These are phyloP conservation scores for Rhinolophus sinicus DNA, from an alignment of 2,113 vertebrate genomes.

Conservation along the genomic window DNA sequence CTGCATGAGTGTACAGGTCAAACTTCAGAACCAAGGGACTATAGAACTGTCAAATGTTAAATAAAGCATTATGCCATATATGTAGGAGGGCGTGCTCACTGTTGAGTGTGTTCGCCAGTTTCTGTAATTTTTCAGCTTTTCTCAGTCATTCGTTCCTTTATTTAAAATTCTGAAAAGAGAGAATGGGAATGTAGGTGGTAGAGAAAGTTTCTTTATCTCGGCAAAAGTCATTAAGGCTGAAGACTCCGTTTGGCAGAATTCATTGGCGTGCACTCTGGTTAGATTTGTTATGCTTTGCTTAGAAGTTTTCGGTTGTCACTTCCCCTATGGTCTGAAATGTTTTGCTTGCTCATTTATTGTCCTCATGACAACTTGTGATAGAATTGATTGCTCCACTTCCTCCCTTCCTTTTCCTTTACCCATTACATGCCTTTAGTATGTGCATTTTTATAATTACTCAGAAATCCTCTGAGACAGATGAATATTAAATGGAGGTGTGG, in stretches of 20 bases:
- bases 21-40: conserved; percentile 29
- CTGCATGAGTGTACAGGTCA: neutral
- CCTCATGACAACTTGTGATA: neutral
- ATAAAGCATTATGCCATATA: neutral
- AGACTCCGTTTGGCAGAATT: neutral
- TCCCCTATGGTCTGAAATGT: neutral
- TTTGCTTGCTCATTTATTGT: conserved; percentile 6
- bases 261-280: neutral
- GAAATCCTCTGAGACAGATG: neutral
- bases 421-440: neutral
- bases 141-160: neutral
- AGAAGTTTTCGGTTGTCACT: neutral
- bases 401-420: neutral
- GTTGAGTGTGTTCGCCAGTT: neutral
- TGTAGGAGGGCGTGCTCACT: neutral
- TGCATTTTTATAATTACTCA: conserved; percentile 24
- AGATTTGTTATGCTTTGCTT: neutral
- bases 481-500: conserved; percentile 9
- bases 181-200: neutral
- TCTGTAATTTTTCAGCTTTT: conserved; percentile 16
- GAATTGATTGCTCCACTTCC: neutral
- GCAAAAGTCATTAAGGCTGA: neutral
- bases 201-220: neutral
- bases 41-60: neutral
- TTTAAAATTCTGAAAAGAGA: conserved; percentile 42